phyloP scores from a whole-genome alignment of 2,888 invertebrate genomes.

The Anoplius nigerrimus region DNA sequence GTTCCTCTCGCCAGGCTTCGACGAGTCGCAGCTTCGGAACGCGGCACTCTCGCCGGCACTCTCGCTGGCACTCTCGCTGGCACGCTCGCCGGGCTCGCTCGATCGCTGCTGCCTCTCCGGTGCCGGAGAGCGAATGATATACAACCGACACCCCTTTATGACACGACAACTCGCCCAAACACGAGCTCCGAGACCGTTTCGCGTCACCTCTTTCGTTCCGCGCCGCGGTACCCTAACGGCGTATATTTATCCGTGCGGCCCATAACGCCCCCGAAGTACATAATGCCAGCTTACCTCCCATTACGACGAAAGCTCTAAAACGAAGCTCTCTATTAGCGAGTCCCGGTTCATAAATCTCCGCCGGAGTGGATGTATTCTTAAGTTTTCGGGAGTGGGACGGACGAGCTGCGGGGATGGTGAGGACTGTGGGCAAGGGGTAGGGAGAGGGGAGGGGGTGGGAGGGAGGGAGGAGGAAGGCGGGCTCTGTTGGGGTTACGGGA shows the following conservation, averaged over 20 bases:
- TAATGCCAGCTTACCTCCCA: slow-evolving; percentile 31
- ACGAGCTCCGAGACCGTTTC: slow-evolving; percentile 36
- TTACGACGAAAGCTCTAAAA: slow-evolving; percentile 33
- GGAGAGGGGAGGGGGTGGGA: not conserved
- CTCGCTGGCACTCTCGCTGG: no score
- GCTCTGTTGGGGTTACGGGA: not conserved
- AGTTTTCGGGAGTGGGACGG: slow-evolving; percentile 7
- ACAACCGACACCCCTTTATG: slow-evolving; percentile 61
- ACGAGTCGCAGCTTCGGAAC: no score
- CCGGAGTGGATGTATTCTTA: not conserved
- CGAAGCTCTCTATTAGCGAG: not conserved
- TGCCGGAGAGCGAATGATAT: slow-evolving; percentile 48
- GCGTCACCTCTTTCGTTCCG: slow-evolving; percentile 41
- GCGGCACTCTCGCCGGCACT: no score
- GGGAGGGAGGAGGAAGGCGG: not conserved
- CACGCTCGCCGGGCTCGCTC: no score
- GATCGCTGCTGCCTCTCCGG: no score
- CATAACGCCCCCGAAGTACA: slow-evolving; percentile 26
- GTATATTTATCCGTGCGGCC: slow-evolving; percentile 25
- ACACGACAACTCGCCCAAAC: slow-evolving; percentile 31
- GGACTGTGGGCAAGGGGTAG: not conserved
- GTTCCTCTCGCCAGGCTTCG: slow-evolving; percentile 8
- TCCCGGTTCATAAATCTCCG: slow-evolving; percentile 14
- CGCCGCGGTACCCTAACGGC: slow-evolving; percentile 16
- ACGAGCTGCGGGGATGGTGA: not conserved